Percentiles rank a stretch among this genome's conserved stretches.
phyloP scores from a whole-genome alignment of 2,888 invertebrate species.

The Leptopilina drosophilae region DNA sequence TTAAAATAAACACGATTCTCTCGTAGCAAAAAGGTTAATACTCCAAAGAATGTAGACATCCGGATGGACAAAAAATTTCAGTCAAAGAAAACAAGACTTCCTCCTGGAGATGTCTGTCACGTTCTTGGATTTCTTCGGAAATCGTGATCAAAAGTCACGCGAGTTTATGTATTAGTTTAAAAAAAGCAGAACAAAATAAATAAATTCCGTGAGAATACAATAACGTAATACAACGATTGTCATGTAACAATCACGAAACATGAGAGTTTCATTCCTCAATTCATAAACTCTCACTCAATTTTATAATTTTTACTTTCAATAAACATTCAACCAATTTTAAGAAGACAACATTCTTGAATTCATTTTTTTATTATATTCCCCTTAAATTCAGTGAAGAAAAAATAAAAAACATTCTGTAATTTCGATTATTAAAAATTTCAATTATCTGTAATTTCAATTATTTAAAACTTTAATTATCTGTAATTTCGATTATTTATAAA shows the following conservation, averaged over 20 bases:
- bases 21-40: constrained; percentile 28
- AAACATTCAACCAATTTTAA: too few relatives aligned
- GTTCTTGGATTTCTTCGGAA: constrained; percentile 36
- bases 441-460: too few relatives aligned
- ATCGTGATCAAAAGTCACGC: constrained; percentile 40
- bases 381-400: too few relatives aligned
- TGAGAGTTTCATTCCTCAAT: constrained; percentile 1
- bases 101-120: constrained; percentile 29
- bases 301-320: constrained; percentile 18
- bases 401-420: too few relatives aligned
- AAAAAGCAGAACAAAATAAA: background rate
- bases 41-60: constrained; percentile 23
- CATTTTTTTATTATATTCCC: too few relatives aligned
- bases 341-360: too few relatives aligned
- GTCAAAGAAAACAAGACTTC: constrained; percentile 31
- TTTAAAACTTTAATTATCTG: too few relatives aligned
- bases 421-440: too few relatives aligned
- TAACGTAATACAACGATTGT: constrained; percentile 30
- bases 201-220: constrained; percentile 32
- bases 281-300: constrained; percentile 16
- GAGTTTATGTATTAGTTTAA: background rate
- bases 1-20: background rate
- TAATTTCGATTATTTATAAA: too few relatives aligned
- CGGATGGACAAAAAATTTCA: constrained; percentile 29
- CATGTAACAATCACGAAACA: constrained; percentile 24